Evolutionary conservation across 2,113 vertebrate species (phyloP).

Genomic region (Dryoscopus gambensis): DNA sequence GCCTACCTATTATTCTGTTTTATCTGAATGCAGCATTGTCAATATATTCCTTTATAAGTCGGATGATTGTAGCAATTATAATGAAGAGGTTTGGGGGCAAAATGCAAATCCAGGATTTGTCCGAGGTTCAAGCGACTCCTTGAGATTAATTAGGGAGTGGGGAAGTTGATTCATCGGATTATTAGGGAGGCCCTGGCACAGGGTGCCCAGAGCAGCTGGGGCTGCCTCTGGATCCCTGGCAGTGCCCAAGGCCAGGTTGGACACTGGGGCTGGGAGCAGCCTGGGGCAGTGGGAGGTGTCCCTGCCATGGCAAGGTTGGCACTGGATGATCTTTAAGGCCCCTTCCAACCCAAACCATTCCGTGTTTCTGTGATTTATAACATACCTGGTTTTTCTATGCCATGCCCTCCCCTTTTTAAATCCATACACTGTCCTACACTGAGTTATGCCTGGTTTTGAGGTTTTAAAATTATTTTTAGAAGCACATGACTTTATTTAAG

Average conservation of each 20-base stretch:
- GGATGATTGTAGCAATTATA: neutral
- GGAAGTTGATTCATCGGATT: neutral
- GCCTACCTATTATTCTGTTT: neutral
- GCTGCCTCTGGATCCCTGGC: neutral
- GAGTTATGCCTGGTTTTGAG: neutral
- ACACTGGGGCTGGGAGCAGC: neutral
- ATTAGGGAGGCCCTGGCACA: neutral
- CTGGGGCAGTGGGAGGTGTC: neutral
- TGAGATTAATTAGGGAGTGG: neutral
- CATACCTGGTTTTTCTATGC: neutral
- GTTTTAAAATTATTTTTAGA: neutral
- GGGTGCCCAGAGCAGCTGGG: neutral
- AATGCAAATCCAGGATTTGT: neutral
- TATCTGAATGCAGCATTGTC: neutral
- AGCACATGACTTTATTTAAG: neutral
- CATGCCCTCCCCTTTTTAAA: neutral
- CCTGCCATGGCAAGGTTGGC: neutral
- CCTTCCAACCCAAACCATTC: neutral
- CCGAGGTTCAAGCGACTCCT: neutral
- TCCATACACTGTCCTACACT: neutral
- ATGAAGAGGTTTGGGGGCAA: neutral
- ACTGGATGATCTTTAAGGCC: fast-evolving
- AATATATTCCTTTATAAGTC: neutral
- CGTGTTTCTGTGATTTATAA: neutral
- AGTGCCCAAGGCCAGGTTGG: neutral